Evolutionary conservation across 2,113 vertebrate genomes (phyloP).

Genomic region (Stomatorhinus ivindoensis): DNA sequence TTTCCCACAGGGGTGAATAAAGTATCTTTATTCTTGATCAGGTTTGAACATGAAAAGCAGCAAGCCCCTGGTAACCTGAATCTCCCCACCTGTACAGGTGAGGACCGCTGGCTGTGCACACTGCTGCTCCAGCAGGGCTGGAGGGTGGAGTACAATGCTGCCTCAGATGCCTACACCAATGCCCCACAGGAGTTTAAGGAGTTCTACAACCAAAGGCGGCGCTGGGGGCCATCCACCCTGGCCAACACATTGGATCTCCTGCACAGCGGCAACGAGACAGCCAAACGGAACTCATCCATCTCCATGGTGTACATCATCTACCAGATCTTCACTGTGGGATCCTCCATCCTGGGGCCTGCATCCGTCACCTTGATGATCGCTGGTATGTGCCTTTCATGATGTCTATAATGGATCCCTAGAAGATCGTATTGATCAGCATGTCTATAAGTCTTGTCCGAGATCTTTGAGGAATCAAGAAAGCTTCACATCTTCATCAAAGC

Average conservation of each 20-base stretch:
- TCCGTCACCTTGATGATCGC: slow-evolving; percentile 71
- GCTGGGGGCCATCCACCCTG: slow-evolving; percentile 70
- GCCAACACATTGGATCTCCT: slow-evolving; percentile 70
- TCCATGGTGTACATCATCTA: slow-evolving; percentile 66
- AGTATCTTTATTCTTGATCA: too few species aligned
- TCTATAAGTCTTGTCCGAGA: not conserved
- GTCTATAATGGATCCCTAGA: not conserved
- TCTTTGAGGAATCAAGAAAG: not conserved
- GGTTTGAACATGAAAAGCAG: not conserved
- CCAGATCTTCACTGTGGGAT: slow-evolving; percentile 65
- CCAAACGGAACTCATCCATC: slow-evolving; percentile 64
- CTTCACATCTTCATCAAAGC: not conserved
- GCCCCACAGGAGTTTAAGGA: slow-evolving; percentile 71
- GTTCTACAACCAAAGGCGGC: slow-evolving; percentile 71
- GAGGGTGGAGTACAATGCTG: slow-evolving; percentile 72
- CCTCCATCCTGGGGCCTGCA: slow-evolving; percentile 69
- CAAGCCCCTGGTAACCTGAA: not conserved
- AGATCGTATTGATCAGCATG: not conserved
- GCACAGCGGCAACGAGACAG: slow-evolving; percentile 57
- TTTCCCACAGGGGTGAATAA: too few species aligned
- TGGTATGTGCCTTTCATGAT: slow-evolving; percentile 42
- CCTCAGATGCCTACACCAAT: slow-evolving; percentile 71
- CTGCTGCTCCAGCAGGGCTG: slow-evolving; percentile 68
- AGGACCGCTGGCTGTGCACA: slow-evolving; percentile 75
- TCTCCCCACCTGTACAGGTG: slow-evolving; percentile 31